Conservation (phyloP, 2,113 vertebrate species). For the Rhombomys opimus region DNA sequence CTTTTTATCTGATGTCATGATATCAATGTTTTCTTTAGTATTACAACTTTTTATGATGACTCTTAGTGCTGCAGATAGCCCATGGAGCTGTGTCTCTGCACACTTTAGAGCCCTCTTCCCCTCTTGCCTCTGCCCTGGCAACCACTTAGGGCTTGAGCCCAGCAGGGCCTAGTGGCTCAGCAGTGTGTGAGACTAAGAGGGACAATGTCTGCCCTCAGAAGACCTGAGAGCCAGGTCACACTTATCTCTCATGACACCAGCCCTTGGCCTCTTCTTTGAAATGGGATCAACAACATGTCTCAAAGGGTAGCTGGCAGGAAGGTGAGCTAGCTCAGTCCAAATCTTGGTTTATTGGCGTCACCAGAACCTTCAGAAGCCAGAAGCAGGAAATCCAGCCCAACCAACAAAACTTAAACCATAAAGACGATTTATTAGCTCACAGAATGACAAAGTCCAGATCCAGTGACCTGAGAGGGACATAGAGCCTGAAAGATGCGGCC, state of each 20-base stretch:
- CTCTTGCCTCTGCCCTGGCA: not conserved
- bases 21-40: not conserved
- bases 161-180: not conserved
- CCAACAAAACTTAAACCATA: not conserved
- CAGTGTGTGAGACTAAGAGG: not conserved
- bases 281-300: not conserved
- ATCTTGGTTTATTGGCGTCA: not conserved
- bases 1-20: not conserved
- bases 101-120: not conserved
- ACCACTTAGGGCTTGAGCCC: not conserved
- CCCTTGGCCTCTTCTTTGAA: not conserved
- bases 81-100: not conserved
- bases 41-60: not conserved
- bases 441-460: slow-evolving; percentile 2
- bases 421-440: slow-evolving; percentile 13
- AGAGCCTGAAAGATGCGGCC: not conserved
- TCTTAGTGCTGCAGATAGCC: not conserved
- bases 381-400: slow-evolving; percentile 41
- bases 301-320: rapidly evolving
- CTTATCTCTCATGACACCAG: not conserved
- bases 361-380: slow-evolving; percentile 11
- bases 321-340: not conserved
- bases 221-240: not conserved
- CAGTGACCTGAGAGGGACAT: not conserved
- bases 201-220: not conserved